These are phyloP conservation scores for Drosophila gaucha DNA, from an alignment of 2,888 invertebrate species.

Conservation along the genomic window DNA sequence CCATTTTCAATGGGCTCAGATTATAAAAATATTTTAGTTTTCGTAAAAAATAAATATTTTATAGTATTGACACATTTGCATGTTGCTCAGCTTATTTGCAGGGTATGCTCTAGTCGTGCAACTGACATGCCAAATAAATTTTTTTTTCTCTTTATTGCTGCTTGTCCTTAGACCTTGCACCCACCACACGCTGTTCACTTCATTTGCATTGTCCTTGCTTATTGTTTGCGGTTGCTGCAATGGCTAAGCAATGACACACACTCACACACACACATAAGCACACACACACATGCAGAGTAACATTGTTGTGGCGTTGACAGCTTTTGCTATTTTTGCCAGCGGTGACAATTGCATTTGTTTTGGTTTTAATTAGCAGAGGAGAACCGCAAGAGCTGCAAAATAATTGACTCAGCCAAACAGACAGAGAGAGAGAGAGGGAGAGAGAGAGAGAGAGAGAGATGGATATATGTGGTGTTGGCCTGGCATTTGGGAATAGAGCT, in stretches of 20 bases:
- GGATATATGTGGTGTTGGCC: not conserved
- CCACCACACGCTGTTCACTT: slow-evolving; percentile 44
- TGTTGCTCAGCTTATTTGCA: not conserved
- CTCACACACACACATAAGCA: not conserved
- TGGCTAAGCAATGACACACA: slow-evolving; percentile 57
- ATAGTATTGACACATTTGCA: too few species aligned
- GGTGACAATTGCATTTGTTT: slow-evolving; percentile 73
- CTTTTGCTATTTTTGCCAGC: slow-evolving; percentile 45
- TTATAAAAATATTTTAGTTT: too few species aligned
- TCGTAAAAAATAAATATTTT: too few species aligned
- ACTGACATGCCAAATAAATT: not conserved
- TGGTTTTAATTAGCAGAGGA: slow-evolving; percentile 69
- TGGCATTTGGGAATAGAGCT: slow-evolving; percentile 9
- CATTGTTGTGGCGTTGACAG: slow-evolving; percentile 37
- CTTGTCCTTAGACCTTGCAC: slow-evolving; percentile 12
- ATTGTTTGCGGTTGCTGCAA: slow-evolving; percentile 70
- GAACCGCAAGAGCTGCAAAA: slow-evolving; percentile 51
- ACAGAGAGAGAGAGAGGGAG: not conserved
- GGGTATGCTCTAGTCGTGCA: not conserved
- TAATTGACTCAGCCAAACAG: slow-evolving; percentile 45
- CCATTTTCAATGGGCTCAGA: too few species aligned
- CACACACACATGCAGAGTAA: not conserved
- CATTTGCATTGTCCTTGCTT: slow-evolving; percentile 74
- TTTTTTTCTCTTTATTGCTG: not conserved
- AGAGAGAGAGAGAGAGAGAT: not conserved